Evolutionary conservation across 2,888 invertebrate species (phyloP).

Genomic region (Pachydiplax longipennis): DNA sequence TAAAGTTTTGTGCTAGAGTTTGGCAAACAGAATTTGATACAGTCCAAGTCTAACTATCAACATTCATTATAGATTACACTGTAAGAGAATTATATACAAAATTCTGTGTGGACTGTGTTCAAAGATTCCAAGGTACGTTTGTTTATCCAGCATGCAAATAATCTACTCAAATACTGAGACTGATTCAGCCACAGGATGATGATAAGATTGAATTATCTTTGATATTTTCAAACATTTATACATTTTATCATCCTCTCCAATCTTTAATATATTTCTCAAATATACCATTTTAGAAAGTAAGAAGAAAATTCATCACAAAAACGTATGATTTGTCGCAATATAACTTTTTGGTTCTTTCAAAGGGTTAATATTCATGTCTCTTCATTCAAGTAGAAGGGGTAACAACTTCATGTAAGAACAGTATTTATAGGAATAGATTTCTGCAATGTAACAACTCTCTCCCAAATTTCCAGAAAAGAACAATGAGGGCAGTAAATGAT

Average conservation of each 20-base stretch:
- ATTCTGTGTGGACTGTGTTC: slow-evolving; percentile 22
- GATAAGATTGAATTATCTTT: slow-evolving; percentile 21
- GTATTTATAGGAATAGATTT: slow-evolving; percentile 38
- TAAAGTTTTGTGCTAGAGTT: slow-evolving; percentile 39
- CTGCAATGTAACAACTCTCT: slow-evolving; percentile 11
- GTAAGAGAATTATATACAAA: slow-evolving; percentile 37
- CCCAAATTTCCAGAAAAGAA: neutral
- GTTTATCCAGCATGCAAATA: slow-evolving; percentile 20
- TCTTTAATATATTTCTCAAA: slow-evolving; percentile 30
- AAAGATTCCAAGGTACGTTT: slow-evolving; percentile 37
- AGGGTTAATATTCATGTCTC: slow-evolving; percentile 1
- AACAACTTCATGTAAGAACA: slow-evolving; percentile 30
- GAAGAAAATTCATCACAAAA: slow-evolving; percentile 43
- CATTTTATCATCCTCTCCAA: slow-evolving; percentile 31
- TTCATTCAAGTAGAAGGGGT: neutral
- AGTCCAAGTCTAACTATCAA: slow-evolving; percentile 43
- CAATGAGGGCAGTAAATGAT: slow-evolving; percentile 12
- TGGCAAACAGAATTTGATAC: slow-evolving; percentile 42
- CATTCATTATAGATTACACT: slow-evolving; percentile 42
- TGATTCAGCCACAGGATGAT: slow-evolving; percentile 36
- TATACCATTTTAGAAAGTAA: slow-evolving; percentile 27
- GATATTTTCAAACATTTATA: slow-evolving; percentile 26
- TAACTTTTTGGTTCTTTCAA: slow-evolving; percentile 19
- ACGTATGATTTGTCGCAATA: slow-evolving; percentile 31
- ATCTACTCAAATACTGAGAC: slow-evolving; percentile 29